Evolutionary conservation across 2,888 invertebrate species (phyloP), one percentile per base, ranked within the genome.

Genomic region (Nymphalis polychloros): DNA sequence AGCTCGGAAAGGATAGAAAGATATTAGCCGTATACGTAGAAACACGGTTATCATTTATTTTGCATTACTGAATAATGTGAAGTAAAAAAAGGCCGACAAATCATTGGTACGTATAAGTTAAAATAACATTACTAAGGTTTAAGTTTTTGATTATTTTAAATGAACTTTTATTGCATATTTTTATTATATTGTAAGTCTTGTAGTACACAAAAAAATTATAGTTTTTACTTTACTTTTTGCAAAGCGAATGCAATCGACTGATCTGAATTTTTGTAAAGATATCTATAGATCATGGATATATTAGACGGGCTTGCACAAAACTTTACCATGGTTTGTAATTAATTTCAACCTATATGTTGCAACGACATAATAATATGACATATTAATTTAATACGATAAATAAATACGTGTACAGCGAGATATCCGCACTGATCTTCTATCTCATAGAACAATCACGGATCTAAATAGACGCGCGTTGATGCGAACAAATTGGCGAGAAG

Each of bases 401-500:
- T 35, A 57, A 57, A 62, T 23, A 61, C 17, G 23, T 48, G 64
- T 71, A 67, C 72, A 73, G 63, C 52, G 66, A 59, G 69, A 61
- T 55, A 69, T 69, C 68, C 71, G 67, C 64, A 64, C 59, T 68
- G 70, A 70, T 72, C 66, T 50, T 62, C 75, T 80, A 76, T 86
- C 83, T 80, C 84, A 84, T 84, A 83, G 80, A 84, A 88, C 87
- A 86, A 89, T 81, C 77, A 78, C 72, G 70, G 75, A 68, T 70
- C 84, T 86, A 85, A 87, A 90, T 86, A 85, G 86, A 85, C 76
- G 76, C 81, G 90, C 88, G 89, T 86, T 83, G 86, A 89, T 86
- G 85, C 90, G 85, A 82, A 84, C 86, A 86, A 90, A 90, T 90
- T 90, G 89, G 86, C 81, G 83, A 80, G 78, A 79, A 76, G 83